A percentile compares a stretch with the other conserved stretches of the same genome.
phyloP scores from a whole-genome alignment of 2,888 invertebrate species.

The Pandemis heparana region DNA sequence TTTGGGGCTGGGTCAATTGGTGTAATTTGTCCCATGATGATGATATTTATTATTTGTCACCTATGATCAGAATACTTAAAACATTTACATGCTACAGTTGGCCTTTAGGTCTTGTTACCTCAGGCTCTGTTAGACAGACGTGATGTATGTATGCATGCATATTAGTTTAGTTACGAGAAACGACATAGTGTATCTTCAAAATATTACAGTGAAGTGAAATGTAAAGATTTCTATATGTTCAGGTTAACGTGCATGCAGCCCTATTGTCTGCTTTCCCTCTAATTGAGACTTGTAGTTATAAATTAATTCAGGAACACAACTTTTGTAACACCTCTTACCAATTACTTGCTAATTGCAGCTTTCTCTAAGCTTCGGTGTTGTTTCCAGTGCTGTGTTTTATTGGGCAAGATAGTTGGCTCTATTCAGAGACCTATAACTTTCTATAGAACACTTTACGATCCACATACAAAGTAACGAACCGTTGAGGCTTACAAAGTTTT shows the following conservation, averaged over 20 bases:
- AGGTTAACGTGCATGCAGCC: slow-evolving; percentile 47
- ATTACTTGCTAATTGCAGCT: slow-evolving; percentile 79
- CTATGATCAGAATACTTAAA: too few relatives aligned
- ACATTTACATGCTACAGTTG: too few relatives aligned
- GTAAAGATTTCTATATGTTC: not conserved
- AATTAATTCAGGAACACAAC: slow-evolving; percentile 78
- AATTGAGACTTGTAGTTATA: slow-evolving; percentile 81
- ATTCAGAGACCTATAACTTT: slow-evolving; percentile 47
- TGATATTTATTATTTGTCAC: too few relatives aligned
- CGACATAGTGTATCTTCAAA: not conserved
- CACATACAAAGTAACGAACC: slow-evolving; percentile 1
- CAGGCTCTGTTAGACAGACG: too few relatives aligned
- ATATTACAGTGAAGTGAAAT: not conserved
- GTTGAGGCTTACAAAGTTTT: not conserved
- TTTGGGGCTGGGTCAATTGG: too few relatives aligned
- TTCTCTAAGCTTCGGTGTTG: slow-evolving; percentile 58
- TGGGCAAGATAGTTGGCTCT: slow-evolving; percentile 24
- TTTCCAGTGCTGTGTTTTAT: slow-evolving; percentile 54
- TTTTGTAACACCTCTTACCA: slow-evolving; percentile 78
- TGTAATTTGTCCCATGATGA: too few relatives aligned
- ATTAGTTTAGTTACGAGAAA: too few relatives aligned
- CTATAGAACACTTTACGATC: slow-evolving; percentile 47
- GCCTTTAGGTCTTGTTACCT: too few relatives aligned
- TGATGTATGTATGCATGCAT: too few relatives aligned
- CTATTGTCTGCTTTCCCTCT: slow-evolving; percentile 80